Evolutionary conservation across 1,140 invertebrate genomes (phyloP), one percentile per base, ranked within the genome.

Genomic region (Drosophila willistoni): DNA sequence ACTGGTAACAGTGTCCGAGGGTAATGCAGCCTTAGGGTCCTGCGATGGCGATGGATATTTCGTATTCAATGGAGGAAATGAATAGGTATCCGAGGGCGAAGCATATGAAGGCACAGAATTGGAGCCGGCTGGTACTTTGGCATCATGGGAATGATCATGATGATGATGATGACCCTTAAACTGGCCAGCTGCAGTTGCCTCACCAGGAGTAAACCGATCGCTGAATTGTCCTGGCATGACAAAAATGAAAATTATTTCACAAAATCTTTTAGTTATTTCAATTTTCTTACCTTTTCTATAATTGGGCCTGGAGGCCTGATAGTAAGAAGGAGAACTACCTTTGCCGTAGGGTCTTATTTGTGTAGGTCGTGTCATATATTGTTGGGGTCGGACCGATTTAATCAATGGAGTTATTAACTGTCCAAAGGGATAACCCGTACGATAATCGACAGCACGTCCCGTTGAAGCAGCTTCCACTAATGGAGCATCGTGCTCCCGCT

Each of bases 361-460:
- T 9, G 44, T 39, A 4, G 85, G 79, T 66, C 79, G 67, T n/a
- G 64, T 54, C n/a, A 42, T 66, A 44, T 71, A 84, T 54, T 59
- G 44, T 41, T 81, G 81, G 0, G 83, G 84, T 1, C 78, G 72
- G 6, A 41, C 66, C 25, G 64, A 57, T 57, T 90, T 85, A 10
- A 85, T 68, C 39, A 90, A 56, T 1, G 90, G 90, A 13, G 90
- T 81, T 22, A 91, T 71, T 14, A 91, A 68, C 67, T 91, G 90
- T 0, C 81, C 84, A 60, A 91, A 91, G 5, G 86, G 87, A 86
- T 91, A 91, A 12, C 60, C 63, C 2, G 85, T 78, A n/a, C 87
- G 77, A 70, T 91, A 91, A 59, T 91, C 90, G 1, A 91, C 81
- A 6, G 90, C 90, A 0, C 90, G 90, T n/a, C 90, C 90, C 13